Percentiles rank a stretch among this genome's conserved stretches.
These are phyloP conservation scores for Scrobipalpa atriplicella DNA, from an alignment of 2,888 invertebrate species.

Conservation along the genomic window DNA sequence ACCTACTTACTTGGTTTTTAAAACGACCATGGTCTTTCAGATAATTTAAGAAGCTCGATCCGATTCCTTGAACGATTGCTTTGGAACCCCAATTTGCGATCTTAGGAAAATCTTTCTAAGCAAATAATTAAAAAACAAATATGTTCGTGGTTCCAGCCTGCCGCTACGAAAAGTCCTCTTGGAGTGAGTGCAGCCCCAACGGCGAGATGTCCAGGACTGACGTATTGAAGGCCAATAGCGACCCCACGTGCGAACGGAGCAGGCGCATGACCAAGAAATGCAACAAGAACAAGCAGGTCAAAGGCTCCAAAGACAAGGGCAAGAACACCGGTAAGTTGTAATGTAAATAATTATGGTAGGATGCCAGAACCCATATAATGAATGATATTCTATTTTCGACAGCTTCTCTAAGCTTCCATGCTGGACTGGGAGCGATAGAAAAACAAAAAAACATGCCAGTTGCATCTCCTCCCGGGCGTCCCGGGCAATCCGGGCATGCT, in stretches of 20 bases:
- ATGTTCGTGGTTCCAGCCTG: constrained; percentile 85
- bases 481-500: too few relatives aligned
- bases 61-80: too few relatives aligned
- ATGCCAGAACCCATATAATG: not conserved
- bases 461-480: too few relatives aligned
- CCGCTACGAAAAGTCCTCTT: constrained; percentile 94
- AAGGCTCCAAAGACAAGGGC: constrained; percentile 85
- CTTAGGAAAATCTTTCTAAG: constrained; percentile 27
- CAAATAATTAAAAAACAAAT: not conserved
- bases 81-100: too few relatives aligned
- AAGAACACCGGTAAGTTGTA: constrained; percentile 35
- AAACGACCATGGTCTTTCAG: too few relatives aligned
- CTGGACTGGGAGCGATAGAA: too few relatives aligned
- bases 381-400: too few relatives aligned
- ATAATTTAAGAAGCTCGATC: too few relatives aligned
- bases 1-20: too few relatives aligned
- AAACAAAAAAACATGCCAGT: too few relatives aligned
- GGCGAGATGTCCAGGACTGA: constrained; percentile 93
- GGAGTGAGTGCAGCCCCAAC: constrained; percentile 91
- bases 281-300: constrained; percentile 87
- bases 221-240: constrained; percentile 91
- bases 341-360: constrained; percentile 13
- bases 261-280: constrained; percentile 93
- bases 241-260: constrained; percentile 91
- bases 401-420: too few relatives aligned